These are phyloP conservation scores for Probaryconus sp. DNA, from an alignment of 1,140 invertebrate species.

Conservation along the genomic window DNA sequence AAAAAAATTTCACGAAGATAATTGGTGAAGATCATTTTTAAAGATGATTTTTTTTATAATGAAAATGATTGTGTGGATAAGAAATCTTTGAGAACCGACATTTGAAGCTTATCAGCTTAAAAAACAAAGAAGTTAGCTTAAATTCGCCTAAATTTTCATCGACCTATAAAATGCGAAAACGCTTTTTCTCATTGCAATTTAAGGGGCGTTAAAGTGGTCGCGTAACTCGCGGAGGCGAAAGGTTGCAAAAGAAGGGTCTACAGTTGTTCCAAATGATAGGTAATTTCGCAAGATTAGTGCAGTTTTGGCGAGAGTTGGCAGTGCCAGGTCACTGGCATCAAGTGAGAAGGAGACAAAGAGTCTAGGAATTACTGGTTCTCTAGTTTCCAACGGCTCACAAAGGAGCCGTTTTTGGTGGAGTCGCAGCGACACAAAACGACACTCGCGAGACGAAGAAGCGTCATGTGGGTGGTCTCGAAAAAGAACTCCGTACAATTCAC, in stretches of 20 bases:
- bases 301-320: slow-evolving; percentile 40
- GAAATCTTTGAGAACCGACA: too few species aligned
- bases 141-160: too few species aligned
- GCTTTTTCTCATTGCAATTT: slow-evolving; percentile 8
- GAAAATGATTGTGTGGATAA: too few species aligned
- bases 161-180: too few species aligned
- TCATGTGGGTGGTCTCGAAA: not conserved
- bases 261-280: slow-evolving; percentile 49
- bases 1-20: too few species aligned
- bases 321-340: slow-evolving; percentile 23
- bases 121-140: too few species aligned
- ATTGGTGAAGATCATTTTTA: too few species aligned
- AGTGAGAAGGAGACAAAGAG: slow-evolving; percentile 39
- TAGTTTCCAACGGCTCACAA: slow-evolving; percentile 39
- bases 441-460: slow-evolving; percentile 23
- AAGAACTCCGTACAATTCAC: slow-evolving; percentile 15
- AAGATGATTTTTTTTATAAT: too few species aligned
- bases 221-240: slow-evolving; percentile 7
- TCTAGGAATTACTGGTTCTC: slow-evolving; percentile 48
- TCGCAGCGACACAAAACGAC: slow-evolving; percentile 27
- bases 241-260: slow-evolving; percentile 33
- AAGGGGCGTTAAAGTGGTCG: not conserved
- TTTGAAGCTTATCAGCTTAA: too few species aligned
- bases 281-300: slow-evolving; percentile 52
- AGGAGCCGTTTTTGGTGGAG: slow-evolving; percentile 43